Percentiles rank a stretch among this genome's conserved stretches.
phyloP scores from a whole-genome alignment of 1,140 invertebrate species.

The Solen grandis region DNA sequence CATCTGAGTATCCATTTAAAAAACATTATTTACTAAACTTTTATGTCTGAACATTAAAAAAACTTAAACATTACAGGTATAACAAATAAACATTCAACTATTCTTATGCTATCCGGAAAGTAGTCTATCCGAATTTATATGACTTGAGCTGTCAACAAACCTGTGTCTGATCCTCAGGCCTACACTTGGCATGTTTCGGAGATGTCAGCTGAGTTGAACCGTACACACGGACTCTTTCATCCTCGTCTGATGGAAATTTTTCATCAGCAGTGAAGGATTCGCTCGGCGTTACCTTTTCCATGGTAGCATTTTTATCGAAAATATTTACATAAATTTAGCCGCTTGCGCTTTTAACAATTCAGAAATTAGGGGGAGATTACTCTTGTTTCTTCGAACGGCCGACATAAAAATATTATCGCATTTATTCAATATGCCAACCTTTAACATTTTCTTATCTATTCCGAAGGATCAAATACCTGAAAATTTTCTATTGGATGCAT shows the following conservation, averaged over 20 bases:
- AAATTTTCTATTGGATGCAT: slow-evolving; percentile 31
- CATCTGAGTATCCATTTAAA: too few species aligned
- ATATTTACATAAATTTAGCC: slow-evolving; percentile 1
- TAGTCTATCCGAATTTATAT: too few species aligned
- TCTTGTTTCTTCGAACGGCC: too few species aligned
- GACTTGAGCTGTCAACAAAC: too few species aligned
- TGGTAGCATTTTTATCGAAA: slow-evolving; percentile 16
- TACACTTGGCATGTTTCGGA: slow-evolving; percentile 55
- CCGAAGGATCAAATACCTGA: slow-evolving; percentile 34
- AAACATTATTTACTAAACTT: too few species aligned
- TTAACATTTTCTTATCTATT: slow-evolving; percentile 37
- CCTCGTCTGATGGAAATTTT: slow-evolving; percentile 55
- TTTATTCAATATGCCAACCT: slow-evolving; percentile 42
- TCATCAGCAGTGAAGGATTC: slow-evolving; percentile 63
- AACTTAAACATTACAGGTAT: too few species aligned
- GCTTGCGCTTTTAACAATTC: slow-evolving; percentile 12
- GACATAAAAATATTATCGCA: too few species aligned
- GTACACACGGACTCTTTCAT: slow-evolving; percentile 58
- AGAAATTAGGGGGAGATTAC: background rate
- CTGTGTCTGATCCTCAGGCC: slow-evolving; percentile 59
- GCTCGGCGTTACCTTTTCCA: slow-evolving; percentile 63
- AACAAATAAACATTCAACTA: too few species aligned
- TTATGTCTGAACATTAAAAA: too few species aligned
- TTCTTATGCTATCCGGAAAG: too few species aligned
- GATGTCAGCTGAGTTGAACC: slow-evolving; percentile 49